Percentiles rank a stretch among this genome's conserved stretches.
Evolutionary conservation across 2,888 invertebrate species (phyloP).

Genomic region (Ornithoptera priamus): DNA sequence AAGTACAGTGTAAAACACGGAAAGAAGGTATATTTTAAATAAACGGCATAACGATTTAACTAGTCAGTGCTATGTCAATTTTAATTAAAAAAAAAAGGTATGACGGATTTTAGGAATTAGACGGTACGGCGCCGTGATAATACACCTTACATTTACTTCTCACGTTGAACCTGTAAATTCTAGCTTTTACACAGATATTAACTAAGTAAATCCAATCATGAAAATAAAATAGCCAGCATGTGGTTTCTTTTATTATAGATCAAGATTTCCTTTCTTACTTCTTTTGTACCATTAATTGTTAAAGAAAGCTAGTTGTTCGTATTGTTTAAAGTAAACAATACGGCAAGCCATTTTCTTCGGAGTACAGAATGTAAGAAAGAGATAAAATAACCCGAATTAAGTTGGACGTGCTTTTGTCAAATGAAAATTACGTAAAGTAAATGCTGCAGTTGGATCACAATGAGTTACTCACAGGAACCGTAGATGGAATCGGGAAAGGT

Average conservation of each 20-base stretch:
- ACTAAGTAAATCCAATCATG: neutral
- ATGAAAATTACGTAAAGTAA: conserved; percentile 17
- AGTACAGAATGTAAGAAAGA: conserved; percentile 1
- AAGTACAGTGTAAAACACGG: conserved; percentile 3
- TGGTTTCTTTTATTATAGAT: neutral
- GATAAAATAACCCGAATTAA: conserved; percentile 14
- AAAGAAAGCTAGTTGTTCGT: neutral
- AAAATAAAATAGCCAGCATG: neutral
- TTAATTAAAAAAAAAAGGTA: no score
- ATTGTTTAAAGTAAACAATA: neutral
- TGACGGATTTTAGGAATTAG: no score
- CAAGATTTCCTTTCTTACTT: neutral
- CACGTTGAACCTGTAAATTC: no score
- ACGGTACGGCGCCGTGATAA: no score
- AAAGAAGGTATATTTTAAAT: conserved; percentile 2
- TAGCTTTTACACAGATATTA: no score
- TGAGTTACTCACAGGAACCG: conserved; percentile 12
- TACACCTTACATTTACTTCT: no score
- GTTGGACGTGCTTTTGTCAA: conserved; percentile 16
- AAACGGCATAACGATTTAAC: neutral
- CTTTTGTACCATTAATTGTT: neutral
- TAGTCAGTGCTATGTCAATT: no score
- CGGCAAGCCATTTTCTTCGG: neutral
- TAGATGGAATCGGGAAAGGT: conserved; percentile 25
- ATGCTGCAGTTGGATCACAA: conserved; percentile 17